Base-by-base conservation (phyloP, 1,140 invertebrate genomes). In the Ctenoplectra terminalis region DNA sequence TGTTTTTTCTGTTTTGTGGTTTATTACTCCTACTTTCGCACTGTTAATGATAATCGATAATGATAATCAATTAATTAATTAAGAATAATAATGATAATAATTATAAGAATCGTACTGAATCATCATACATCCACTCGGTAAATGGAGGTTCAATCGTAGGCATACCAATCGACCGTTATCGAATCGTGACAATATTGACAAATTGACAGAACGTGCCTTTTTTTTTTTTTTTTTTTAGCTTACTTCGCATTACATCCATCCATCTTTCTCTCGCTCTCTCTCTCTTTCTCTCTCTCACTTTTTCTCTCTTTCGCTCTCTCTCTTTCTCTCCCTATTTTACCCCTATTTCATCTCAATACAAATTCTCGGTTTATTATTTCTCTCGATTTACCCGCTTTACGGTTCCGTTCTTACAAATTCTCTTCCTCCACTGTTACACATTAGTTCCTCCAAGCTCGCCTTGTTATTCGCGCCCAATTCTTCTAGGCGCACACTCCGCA, bases 51-150 rank as follows among this genome's bases (percentile, higher is more conserved):
- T 89, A 89, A 87, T 86, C 80, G 80, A 88, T 90, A 89, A 90
- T 89, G 83, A 88, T 87, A 89, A 90, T 88, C 85, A 89, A 91
- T 89, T 81, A 87, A 87, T 90, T 79, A 89, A 84, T 75, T 81
- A 82, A 86, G 79, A 75, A 84, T 86, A 89, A 87, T 90, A 86
- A 87, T 66, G 66, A 82, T 89, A 86, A 90, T 89, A 90, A 90
- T 86, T 86, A 87, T 88, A 90, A 91, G 87, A 78, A 88, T 88
- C 83, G 80, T 87, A 87, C 83, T 80, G 90, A 87, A 89, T 87
- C 85, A 87, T 83, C 85, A 87, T 89, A 89, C 82, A 83, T 79
- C 63, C 82, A 83, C 67, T 58, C 82, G 56, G 66, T 81, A 72
- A 84, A 86, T 84, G 71, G 64, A 85, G 61, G 64, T 85, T 80